These are phyloP conservation scores for Meganola albula DNA, from an alignment of 2,888 invertebrate genomes.

Conservation along the genomic window DNA sequence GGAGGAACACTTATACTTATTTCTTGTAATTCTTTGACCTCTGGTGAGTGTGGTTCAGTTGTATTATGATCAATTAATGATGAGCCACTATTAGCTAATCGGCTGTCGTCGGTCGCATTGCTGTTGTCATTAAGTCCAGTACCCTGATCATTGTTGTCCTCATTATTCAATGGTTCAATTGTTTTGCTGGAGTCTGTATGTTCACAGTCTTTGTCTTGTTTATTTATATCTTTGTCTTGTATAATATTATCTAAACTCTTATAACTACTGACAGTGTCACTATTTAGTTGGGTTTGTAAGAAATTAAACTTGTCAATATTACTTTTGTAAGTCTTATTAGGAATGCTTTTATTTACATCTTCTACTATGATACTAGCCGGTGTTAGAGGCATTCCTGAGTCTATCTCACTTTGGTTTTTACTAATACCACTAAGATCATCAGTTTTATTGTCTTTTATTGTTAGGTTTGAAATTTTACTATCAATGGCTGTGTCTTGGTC, in stretches of 20 bases:
- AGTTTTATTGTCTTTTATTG: slow-evolving; percentile 53
- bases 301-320: slow-evolving; percentile 62
- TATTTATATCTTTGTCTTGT: slow-evolving; percentile 33
- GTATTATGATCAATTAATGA: slow-evolving; percentile 23
- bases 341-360: slow-evolving; percentile 30
- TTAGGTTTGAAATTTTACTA: slow-evolving; percentile 53
- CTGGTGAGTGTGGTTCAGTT: slow-evolving; percentile 25
- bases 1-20: slow-evolving; percentile 62
- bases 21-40: slow-evolving; percentile 36
- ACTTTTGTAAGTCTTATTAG: slow-evolving; percentile 59
- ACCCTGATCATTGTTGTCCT: slow-evolving; percentile 23
- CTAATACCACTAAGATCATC: slow-evolving; percentile 42
- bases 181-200: slow-evolving; percentile 21
- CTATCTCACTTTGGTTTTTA: slow-evolving; percentile 34
- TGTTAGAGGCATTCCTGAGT: slow-evolving; percentile 28
- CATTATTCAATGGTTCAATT: slow-evolving; percentile 17
- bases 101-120: slow-evolving; percentile 63
- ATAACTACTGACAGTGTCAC: slow-evolving; percentile 35
- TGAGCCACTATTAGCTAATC: slow-evolving; percentile 45
- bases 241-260: slow-evolving; percentile 30
- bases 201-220: slow-evolving; percentile 33
- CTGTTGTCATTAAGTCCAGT: slow-evolving; percentile 36
- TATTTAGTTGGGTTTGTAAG: slow-evolving; percentile 61
- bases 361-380: slow-evolving; percentile 19
- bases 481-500: slow-evolving; percentile 53